Evolutionary conservation across 2,797 vertebrate genomes (phyloP).

Genomic region (Avahi laniger): DNA sequence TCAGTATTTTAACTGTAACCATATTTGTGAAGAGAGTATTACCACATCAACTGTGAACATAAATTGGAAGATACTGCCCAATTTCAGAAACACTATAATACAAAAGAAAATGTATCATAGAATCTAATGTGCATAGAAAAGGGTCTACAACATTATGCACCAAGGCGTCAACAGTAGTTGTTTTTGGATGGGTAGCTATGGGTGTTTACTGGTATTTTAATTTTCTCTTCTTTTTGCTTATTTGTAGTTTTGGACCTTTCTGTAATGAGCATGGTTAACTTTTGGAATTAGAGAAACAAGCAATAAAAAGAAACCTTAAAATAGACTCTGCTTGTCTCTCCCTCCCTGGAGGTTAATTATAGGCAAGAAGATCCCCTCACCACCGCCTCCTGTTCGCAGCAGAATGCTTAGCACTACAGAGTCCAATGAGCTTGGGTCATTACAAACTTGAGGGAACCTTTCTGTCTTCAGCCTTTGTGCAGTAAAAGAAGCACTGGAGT

Average conservation of each 20-base stretch:
- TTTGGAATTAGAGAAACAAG: not conserved
- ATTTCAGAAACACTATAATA: not conserved
- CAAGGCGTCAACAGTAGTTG: not conserved
- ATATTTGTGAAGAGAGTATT: not conserved
- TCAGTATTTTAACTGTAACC: not conserved
- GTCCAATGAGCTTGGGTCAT: not conserved
- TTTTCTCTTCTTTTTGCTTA: constrained; percentile 41
- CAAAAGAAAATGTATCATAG: not conserved
- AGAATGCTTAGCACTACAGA: not conserved
- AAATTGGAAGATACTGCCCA: not conserved
- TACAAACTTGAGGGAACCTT: constrained; percentile 7
- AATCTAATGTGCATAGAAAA: not conserved
- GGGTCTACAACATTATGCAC: not conserved
- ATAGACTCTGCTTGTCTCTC: not conserved
- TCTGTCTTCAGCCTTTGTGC: not conserved
- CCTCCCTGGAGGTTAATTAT: not conserved
- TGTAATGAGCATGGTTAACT: not conserved
- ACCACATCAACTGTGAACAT: not conserved
- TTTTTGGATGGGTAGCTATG: not conserved
- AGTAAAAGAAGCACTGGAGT: not conserved
- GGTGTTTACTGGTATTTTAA: constrained; percentile 38
- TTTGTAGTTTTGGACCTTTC: constrained; percentile 35
- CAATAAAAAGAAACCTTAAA: not conserved
- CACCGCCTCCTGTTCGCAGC: not conserved
- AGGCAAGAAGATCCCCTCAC: not conserved